Evolutionary conservation across 2,113 vertebrate genomes (phyloP).

Genomic region (Marmota monax): DNA sequence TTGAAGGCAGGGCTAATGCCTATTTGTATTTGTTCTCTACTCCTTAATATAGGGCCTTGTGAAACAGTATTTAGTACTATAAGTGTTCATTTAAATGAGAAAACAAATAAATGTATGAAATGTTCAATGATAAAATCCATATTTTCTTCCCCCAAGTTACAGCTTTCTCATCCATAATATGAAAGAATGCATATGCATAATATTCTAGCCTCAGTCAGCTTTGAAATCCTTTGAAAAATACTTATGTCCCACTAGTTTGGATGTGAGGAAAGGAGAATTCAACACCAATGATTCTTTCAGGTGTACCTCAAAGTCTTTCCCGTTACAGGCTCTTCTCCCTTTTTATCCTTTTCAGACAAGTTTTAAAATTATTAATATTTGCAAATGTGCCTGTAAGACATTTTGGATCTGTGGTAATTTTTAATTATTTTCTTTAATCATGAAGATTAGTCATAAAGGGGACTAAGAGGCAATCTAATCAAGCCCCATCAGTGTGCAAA

Average conservation of each 20-base stretch:
- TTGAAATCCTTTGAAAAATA: not conserved
- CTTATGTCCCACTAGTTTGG: not conserved
- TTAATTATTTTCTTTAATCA: not conserved
- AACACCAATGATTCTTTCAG: not conserved
- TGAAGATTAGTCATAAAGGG: not conserved
- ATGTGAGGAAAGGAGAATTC: not conserved
- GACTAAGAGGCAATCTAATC: not conserved
- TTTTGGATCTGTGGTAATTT: not conserved
- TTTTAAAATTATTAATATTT: not conserved
- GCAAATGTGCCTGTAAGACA: not conserved
- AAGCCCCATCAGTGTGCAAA: not conserved
- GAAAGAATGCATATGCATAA: not conserved
- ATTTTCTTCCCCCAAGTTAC: not conserved
- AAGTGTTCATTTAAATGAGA: constrained; percentile 1
- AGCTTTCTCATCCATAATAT: not conserved
- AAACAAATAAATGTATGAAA: not conserved
- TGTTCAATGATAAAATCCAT: not conserved
- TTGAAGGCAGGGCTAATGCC: not conserved
- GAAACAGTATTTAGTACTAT: not conserved
- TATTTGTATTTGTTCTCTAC: not conserved
- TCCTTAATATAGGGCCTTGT: not conserved
- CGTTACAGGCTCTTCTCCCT: not conserved
- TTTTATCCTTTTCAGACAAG: not conserved
- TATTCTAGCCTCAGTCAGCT: not conserved
- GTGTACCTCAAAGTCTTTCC: not conserved